phyloP scores from a whole-genome alignment of 1,140 invertebrate genomes.

The Tribolium castaneum region DNA sequence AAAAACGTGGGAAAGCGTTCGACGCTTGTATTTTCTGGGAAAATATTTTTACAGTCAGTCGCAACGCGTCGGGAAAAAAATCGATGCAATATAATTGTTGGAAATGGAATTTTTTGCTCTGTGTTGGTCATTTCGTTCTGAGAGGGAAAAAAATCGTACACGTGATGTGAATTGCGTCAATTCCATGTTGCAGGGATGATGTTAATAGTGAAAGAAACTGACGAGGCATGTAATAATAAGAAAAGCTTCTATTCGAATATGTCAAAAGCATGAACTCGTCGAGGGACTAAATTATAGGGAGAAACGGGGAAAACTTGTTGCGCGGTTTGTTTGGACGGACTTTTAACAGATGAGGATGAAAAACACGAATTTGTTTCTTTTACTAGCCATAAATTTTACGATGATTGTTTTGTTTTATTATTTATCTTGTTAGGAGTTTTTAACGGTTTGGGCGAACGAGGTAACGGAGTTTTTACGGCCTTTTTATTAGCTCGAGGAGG shows the following conservation, averaged over 20 bases:
- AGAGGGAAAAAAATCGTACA: background rate
- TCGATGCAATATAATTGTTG: background rate
- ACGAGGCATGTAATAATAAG: constrained; percentile 23
- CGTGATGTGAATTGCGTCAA: background rate
- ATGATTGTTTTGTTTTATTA: background rate
- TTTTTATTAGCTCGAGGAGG: background rate
- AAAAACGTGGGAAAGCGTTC: background rate
- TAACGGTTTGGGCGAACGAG: background rate
- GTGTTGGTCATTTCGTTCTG: background rate
- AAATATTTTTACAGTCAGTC: background rate
- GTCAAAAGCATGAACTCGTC: constrained; percentile 8
- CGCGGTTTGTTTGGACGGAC: constrained; percentile 6
- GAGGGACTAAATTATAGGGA: constrained; percentile 4
- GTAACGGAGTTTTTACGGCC: background rate
- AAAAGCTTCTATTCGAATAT: constrained; percentile 3
- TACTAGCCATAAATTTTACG: background rate
- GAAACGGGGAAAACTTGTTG: constrained; percentile 14
- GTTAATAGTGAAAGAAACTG: constrained; percentile 18
- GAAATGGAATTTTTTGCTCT: background rate
- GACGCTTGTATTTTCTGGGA: constrained; percentile 3
- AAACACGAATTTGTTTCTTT: constrained; percentile 1
- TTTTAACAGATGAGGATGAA: background rate
- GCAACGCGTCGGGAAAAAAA: background rate
- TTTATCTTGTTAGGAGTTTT: background rate
- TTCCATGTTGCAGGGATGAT: background rate